A percentile compares a stretch with the other conserved stretches of the same genome.
phyloP scores from a whole-genome alignment of 2,888 invertebrate species.

The Leucoptera coffeella region DNA sequence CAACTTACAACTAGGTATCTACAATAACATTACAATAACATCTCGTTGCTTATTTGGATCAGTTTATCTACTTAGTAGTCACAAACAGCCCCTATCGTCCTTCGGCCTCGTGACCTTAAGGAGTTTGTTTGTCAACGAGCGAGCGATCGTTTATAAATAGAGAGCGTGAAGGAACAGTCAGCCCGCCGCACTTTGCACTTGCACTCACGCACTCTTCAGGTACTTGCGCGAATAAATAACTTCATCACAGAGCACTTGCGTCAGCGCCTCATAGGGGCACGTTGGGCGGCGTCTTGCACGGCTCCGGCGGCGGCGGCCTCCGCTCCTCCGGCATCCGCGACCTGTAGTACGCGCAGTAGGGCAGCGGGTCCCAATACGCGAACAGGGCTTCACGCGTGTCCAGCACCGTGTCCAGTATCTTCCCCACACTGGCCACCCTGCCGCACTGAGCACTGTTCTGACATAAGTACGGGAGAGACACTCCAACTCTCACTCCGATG shows the following conservation, averaged over 20 bases:
- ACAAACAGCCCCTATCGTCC: constrained; percentile 31
- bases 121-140: constrained; percentile 1
- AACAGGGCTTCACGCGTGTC: constrained; percentile 78
- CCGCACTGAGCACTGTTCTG: constrained; percentile 61
- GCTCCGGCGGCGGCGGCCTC: constrained; percentile 43
- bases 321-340: constrained; percentile 60
- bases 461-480: constrained; percentile 75
- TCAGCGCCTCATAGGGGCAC: constrained; percentile 30
- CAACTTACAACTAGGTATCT: too few relatives aligned
- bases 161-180: constrained; percentile 9
- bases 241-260: constrained; percentile 12
- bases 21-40: constrained; percentile 16
- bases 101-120: constrained; percentile 14
- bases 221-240: constrained; percentile 34
- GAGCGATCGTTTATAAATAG: constrained; percentile 5
- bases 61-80: constrained; percentile 44
- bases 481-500: constrained; percentile 67
- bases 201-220: constrained; percentile 44
- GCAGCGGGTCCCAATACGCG: constrained; percentile 78
- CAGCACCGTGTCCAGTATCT: constrained; percentile 60
- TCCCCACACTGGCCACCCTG: constrained; percentile 56
- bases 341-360: constrained; percentile 81
- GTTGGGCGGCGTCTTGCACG: constrained; percentile 48
- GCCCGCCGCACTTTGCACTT: constrained; percentile 12
- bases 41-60: too few relatives aligned